Percentiles rank a stretch among this genome's conserved stretches.
These are phyloP conservation scores for Variabilichromis moorii DNA, from an alignment of 2,113 vertebrate species.

Conservation along the genomic window DNA sequence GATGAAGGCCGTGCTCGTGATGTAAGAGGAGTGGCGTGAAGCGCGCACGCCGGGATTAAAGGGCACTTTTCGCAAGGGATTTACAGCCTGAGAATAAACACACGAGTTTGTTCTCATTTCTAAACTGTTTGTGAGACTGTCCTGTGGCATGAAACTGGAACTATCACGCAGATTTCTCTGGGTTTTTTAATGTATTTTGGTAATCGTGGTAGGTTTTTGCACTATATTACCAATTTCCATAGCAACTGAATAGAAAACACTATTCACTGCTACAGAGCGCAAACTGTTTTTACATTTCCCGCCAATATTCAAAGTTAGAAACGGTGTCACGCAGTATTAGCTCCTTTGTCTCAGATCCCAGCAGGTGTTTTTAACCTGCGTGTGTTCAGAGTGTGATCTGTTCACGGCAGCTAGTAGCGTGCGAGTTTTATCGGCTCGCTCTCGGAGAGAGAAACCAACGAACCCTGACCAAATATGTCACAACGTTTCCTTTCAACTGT, in stretches of 20 bases:
- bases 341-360: not conserved
- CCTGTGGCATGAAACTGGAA: constrained; percentile 67
- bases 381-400: not conserved
- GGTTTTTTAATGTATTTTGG: constrained; percentile 42
- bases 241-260: constrained; percentile 43
- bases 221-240: constrained; percentile 50
- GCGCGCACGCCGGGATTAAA: constrained; percentile 48
- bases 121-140: constrained; percentile 48
- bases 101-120: constrained; percentile 23
- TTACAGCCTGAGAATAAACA: constrained; percentile 23
- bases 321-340: not conserved
- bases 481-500: not conserved
- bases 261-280: constrained; percentile 48
- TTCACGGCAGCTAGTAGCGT: constrained; percentile 6
- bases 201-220: constrained; percentile 56
- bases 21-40: not conserved
- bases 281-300: not conserved
- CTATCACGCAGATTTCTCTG: constrained; percentile 35
- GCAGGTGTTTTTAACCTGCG: not conserved
- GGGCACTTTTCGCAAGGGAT: constrained; percentile 66
- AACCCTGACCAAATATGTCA: not conserved
- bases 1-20: not conserved
- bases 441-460: not conserved
- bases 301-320: not conserved
- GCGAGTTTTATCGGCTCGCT: not conserved